These are phyloP conservation scores for Elgaria multicarinata DNA, from an alignment of 2,113 vertebrate species.

Conservation along the genomic window DNA sequence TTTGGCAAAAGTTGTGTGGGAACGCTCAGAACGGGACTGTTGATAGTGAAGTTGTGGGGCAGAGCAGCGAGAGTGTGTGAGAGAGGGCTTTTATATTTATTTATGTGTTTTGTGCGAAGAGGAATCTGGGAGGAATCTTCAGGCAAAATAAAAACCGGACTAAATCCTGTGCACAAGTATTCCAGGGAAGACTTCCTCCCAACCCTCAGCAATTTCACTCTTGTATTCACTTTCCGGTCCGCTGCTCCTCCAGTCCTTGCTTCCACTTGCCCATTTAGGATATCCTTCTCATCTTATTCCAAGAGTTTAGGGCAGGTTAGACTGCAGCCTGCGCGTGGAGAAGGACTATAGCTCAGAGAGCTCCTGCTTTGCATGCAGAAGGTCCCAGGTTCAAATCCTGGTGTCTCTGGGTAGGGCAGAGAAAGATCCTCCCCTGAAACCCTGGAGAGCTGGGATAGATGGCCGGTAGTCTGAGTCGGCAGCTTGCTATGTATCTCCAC, in stretches of 20 bases:
- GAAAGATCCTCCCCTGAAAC: not conserved
- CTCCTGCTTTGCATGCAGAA: too few relatives aligned
- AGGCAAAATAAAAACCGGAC: not conserved
- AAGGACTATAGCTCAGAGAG: too few relatives aligned
- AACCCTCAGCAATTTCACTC: not conserved
- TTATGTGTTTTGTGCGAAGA: not conserved
- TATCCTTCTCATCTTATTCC: not conserved
- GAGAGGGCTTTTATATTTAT: not conserved
- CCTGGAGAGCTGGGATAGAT: not conserved
- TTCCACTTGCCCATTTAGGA: not conserved
- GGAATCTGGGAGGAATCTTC: not conserved
- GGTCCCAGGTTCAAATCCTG: not conserved
- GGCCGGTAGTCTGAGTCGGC: not conserved
- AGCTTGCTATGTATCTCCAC: not conserved
- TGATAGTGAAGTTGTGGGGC: slow-evolving; percentile 10
- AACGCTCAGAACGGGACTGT: slow-evolving; percentile 66
- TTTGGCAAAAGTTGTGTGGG: slow-evolving; percentile 82
- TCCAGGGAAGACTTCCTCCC: not conserved
- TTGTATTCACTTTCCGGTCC: not conserved
- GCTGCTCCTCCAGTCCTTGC: too few relatives aligned
- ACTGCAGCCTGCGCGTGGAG: not conserved
- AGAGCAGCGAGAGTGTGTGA: not conserved
- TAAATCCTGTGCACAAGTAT: not conserved
- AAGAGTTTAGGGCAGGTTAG: not conserved
- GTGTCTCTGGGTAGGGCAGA: too few relatives aligned